These are phyloP conservation scores for Hemistola chrysoprasaria DNA, from an alignment of 2,888 invertebrate species.

Conservation along the genomic window DNA sequence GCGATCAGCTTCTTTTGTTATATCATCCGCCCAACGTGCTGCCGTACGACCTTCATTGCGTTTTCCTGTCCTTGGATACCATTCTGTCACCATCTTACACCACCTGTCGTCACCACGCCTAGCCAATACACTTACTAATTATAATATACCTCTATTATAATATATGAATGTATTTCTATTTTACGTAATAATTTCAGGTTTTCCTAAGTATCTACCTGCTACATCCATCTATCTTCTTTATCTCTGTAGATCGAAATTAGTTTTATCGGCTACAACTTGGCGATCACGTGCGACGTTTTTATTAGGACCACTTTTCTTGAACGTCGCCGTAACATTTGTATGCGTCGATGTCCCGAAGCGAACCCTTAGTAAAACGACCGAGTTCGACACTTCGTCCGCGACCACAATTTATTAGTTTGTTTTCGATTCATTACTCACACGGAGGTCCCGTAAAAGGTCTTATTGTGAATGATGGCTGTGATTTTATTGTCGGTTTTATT, in stretches of 20 bases:
- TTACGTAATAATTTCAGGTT: too few species aligned
- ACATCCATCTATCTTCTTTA: too few species aligned
- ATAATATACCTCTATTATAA: too few species aligned
- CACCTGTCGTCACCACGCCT: too few species aligned
- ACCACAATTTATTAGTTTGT: conserved; percentile 59
- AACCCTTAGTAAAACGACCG: conserved; percentile 28
- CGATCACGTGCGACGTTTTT: conserved; percentile 33
- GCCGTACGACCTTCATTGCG: too few species aligned
- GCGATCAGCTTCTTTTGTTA: too few species aligned
- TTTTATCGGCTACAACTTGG: not conserved
- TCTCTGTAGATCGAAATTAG: not conserved
- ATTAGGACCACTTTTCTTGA: conserved; percentile 34
- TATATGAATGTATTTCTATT: too few species aligned
- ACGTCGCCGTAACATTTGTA: conserved; percentile 36
- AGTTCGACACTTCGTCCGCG: conserved; percentile 47
- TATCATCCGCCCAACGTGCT: too few species aligned
- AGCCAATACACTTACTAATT: too few species aligned
- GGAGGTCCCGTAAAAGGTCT: conserved; percentile 42
- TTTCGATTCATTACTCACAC: conserved; percentile 55
- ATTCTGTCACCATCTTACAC: too few species aligned
- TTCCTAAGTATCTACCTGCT: too few species aligned
- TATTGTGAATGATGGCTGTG: conserved; percentile 43
- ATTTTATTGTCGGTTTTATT: conserved; percentile 53
- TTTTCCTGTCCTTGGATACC: too few species aligned
- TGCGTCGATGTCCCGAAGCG: conserved; percentile 34